Percentiles rank a stretch among this genome's conserved stretches.
Conservation (phyloP, 2,797 vertebrate genomes). For the Tragelaphus eurycerus region DNA sequence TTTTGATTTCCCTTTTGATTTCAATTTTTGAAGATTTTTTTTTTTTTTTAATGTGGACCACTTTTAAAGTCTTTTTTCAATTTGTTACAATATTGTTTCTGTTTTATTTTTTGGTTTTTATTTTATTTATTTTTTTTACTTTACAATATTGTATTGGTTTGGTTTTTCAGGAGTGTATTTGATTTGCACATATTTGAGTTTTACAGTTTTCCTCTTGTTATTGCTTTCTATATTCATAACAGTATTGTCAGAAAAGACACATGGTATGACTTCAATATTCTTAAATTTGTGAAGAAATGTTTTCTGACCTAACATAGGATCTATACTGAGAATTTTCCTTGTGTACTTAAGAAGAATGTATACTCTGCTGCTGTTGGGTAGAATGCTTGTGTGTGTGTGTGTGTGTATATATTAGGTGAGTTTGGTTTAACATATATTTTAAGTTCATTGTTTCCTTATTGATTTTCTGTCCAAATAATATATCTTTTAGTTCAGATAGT, state of each 20-base stretch:
- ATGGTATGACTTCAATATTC: neutral
- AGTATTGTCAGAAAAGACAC: neutral
- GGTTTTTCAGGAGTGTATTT: neutral
- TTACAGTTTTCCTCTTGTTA: neutral
- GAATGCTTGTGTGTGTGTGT: neutral
- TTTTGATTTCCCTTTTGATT: neutral
- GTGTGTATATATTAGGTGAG: neutral
- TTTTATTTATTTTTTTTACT: too few species aligned
- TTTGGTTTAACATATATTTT: neutral
- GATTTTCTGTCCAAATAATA: neutral
- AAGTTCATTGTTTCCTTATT: neutral
- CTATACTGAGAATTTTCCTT: neutral
- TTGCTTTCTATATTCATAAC: neutral
- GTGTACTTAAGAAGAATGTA: neutral
- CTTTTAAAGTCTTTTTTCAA: too few species aligned
- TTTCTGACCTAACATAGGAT: neutral
- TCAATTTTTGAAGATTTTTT: neutral
- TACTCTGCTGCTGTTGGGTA: neutral
- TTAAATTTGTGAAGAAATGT: neutral
- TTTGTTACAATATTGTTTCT: too few species aligned
- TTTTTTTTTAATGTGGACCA: too few species aligned
- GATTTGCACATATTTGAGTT: neutral
- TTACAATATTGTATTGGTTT: neutral
- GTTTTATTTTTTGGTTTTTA: too few species aligned
- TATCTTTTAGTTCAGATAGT: neutral